Percentiles rank a stretch among this genome's conserved stretches.
Conservation (phyloP, 2,888 invertebrate species). For the Hecatera dysodea region DNA sequence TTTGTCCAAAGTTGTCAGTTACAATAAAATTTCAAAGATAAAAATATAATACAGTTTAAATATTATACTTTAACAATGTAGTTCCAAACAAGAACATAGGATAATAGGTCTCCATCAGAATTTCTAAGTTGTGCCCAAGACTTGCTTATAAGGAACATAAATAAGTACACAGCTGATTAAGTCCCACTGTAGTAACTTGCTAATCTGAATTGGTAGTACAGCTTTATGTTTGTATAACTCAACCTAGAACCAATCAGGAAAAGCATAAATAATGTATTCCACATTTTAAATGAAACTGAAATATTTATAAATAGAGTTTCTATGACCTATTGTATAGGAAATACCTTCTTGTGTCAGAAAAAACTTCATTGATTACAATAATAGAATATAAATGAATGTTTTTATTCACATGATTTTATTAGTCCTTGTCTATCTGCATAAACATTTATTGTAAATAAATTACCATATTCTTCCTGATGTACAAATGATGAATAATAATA, state of each 20-base stretch:
- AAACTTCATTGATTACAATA: constrained; percentile 17
- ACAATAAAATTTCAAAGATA: not conserved
- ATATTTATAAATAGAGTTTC: constrained; percentile 30
- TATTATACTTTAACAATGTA: not conserved
- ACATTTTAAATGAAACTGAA: constrained; percentile 1
- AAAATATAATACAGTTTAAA: not conserved
- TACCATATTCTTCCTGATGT: constrained; percentile 45
- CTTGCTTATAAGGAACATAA: not conserved
- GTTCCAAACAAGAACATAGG: not conserved
- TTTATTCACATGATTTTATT: constrained; percentile 31
- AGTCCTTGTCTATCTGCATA: constrained; percentile 33
- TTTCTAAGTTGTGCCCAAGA: not conserved
- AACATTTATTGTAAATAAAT: constrained; percentile 30
- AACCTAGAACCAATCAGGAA: constrained; percentile 17
- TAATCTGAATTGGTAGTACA: not conserved
- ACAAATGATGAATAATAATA: not conserved
- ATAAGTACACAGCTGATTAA: not conserved
- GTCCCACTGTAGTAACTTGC: not conserved
- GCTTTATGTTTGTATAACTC: not conserved
- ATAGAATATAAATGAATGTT: constrained; percentile 41
- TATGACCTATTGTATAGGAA: constrained; percentile 27
- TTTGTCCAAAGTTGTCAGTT: not conserved
- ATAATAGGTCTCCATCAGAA: not conserved
- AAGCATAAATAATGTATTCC: not conserved
- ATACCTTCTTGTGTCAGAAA: constrained; percentile 5